These are phyloP conservation scores for Coracopsis vasa DNA, from an alignment of 2,113 vertebrate species.

Conservation along the genomic window DNA sequence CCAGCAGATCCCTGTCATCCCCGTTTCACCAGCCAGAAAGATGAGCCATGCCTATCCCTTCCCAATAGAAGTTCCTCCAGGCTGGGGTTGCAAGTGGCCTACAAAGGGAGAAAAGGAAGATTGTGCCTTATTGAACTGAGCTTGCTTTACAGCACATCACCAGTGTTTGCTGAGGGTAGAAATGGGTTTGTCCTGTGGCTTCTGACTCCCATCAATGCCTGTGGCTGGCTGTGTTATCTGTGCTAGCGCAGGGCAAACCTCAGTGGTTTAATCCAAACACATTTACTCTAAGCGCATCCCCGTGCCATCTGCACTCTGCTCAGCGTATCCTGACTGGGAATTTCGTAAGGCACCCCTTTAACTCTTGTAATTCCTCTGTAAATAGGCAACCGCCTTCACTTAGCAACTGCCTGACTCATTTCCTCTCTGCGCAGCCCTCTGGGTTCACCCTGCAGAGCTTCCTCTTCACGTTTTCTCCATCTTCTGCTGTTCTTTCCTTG, in stretches of 20 bases:
- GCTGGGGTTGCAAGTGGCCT: background rate
- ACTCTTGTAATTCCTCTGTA: constrained; percentile 38
- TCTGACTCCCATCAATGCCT: background rate
- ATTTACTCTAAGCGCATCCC: background rate
- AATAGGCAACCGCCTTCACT: constrained; percentile 46
- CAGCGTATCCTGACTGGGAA: background rate
- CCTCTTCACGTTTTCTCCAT: constrained; percentile 54
- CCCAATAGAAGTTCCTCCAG: background rate
- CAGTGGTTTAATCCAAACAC: background rate
- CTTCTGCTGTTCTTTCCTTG: constrained; percentile 34
- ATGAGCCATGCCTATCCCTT: background rate
- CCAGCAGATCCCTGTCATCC: background rate
- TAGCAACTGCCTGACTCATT: constrained; percentile 53
- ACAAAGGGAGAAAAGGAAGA: background rate
- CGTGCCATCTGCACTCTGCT: background rate
- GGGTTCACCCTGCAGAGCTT: constrained; percentile 44
- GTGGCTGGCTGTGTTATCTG: background rate
- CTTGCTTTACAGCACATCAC: background rate
- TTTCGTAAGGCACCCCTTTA: constrained; percentile 26
- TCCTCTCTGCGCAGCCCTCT: constrained; percentile 43
- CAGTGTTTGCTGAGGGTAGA: background rate
- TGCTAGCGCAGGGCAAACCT: background rate
- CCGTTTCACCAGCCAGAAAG: background rate
- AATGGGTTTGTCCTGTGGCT: background rate
- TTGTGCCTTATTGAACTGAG: background rate